Evolutionary conservation across 2,888 invertebrate genomes (phyloP).

Genomic region (Drosophila melanosoma): DNA sequence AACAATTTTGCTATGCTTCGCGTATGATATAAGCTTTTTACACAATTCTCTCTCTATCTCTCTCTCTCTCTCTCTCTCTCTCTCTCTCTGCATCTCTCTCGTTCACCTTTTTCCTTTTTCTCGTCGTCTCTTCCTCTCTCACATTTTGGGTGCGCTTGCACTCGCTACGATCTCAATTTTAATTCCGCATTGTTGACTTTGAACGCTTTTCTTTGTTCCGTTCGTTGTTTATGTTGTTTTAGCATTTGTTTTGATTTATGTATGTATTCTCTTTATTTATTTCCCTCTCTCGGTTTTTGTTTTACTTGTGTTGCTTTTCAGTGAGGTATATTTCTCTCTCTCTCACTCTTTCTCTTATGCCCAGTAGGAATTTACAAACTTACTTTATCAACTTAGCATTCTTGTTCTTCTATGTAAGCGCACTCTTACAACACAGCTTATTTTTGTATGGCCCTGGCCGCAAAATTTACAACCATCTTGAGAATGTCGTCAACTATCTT

Average conservation of each 20-base stretch:
- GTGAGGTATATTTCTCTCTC: background rate
- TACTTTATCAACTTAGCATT: background rate
- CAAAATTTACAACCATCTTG: background rate
- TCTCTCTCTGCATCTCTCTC: background rate
- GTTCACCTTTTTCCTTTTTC: background rate
- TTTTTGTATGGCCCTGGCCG: background rate
- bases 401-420: background rate
- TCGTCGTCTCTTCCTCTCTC: background rate
- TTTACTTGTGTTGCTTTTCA: slow-evolving; percentile 13
- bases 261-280: background rate
- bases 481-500: background rate
- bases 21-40: background rate
- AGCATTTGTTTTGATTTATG: slow-evolving; percentile 15
- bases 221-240: background rate
- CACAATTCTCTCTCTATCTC: background rate
- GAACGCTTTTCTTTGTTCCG: background rate
- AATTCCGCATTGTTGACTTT: slow-evolving; percentile 27
- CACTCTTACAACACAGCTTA: background rate
- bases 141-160: slow-evolving; percentile 39
- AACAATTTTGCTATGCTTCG: background rate
- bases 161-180: slow-evolving; percentile 38
- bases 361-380: background rate
- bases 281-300: background rate
- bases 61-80: background rate
- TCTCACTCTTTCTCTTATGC: background rate